Conservation (phyloP, 2,888 invertebrate genomes). For the Drosophila melanosoma region DNA sequence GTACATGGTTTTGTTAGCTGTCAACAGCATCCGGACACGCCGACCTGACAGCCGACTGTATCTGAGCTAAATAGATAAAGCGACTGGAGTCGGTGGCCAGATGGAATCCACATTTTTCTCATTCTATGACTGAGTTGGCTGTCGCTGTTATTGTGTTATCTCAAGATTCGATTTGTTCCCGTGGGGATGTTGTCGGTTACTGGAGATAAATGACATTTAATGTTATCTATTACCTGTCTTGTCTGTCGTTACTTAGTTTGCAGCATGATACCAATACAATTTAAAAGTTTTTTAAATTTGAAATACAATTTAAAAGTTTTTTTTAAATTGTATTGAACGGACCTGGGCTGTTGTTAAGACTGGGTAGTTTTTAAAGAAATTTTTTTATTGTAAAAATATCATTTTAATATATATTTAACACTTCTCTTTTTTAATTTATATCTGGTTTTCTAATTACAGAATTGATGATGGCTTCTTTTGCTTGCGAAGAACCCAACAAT, state of each 20-base stretch:
- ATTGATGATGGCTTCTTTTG: conserved; percentile 42
- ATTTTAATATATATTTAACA: background rate
- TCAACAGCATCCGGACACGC: conserved; percentile 6
- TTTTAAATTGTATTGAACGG: background rate
- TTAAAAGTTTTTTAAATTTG: too few species aligned
- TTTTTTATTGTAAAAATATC: background rate
- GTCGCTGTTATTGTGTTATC: background rate
- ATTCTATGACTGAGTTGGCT: background rate
- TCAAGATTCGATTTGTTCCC: background rate
- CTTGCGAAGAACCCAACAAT: conserved; percentile 41
- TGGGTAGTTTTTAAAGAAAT: background rate
- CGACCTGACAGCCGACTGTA: conserved; percentile 11
- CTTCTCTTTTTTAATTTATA: background rate
- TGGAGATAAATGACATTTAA: conserved; percentile 13
- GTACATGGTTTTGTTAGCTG: conserved; percentile 8
- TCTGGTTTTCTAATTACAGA: conserved; percentile 19
- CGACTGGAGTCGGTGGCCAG: conserved; percentile 3
- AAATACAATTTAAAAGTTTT: background rate
- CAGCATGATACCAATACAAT: conserved; percentile 13
- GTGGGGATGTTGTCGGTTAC: background rate
- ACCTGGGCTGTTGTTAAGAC: background rate
- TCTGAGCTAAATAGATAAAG: conserved; percentile 13
- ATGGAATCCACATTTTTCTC: background rate
- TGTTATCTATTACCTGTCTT: conserved; percentile 24
- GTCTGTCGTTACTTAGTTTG: background rate